These are phyloP conservation scores for Carapus acus DNA, from an alignment of 2,797 vertebrate genomes.

Conservation along the genomic window DNA sequence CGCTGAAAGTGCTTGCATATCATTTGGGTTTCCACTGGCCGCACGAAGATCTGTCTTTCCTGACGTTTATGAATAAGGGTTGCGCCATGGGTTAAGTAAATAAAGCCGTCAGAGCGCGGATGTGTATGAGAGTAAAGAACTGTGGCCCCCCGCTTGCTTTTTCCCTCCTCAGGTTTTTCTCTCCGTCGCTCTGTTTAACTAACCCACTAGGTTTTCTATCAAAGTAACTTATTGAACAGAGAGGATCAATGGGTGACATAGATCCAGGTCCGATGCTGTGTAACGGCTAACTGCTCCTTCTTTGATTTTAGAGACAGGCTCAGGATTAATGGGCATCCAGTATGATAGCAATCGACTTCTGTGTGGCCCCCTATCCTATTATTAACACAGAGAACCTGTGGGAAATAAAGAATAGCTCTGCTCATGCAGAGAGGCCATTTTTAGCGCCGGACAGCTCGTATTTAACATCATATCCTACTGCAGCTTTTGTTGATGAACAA, in stretches of 20 bases:
- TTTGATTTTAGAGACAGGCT: constrained; percentile 67
- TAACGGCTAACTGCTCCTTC: constrained; percentile 60
- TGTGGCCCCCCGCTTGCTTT: constrained; percentile 11
- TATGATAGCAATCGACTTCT: constrained; percentile 55
- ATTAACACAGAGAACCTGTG: constrained; percentile 28
- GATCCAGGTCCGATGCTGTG: constrained; percentile 53
- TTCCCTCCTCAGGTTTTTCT: not conserved
- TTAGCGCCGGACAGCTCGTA: constrained; percentile 1
- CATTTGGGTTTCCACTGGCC: constrained; percentile 49
- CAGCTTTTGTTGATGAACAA: too few species aligned
- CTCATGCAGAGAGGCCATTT: constrained; percentile 12
- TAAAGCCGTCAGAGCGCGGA: constrained; percentile 57
- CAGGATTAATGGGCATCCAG: constrained; percentile 66
- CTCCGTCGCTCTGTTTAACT: constrained; percentile 30
- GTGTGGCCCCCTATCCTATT: constrained; percentile 40
- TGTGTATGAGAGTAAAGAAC: constrained; percentile 19
- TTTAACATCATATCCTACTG: not conserved
- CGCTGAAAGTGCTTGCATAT: constrained; percentile 16
- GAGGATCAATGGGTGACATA: constrained; percentile 54
- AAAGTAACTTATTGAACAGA: constrained; percentile 56
- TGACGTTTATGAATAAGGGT: constrained; percentile 63
- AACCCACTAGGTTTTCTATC: constrained; percentile 54
- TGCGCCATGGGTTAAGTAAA: constrained; percentile 58
- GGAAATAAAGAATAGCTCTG: constrained; percentile 21
- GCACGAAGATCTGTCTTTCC: constrained; percentile 38